Evolutionary conservation across 2,797 vertebrate species (phyloP), one percentile per base, ranked within the genome.

Genomic region (Merluccius polli): DNA sequence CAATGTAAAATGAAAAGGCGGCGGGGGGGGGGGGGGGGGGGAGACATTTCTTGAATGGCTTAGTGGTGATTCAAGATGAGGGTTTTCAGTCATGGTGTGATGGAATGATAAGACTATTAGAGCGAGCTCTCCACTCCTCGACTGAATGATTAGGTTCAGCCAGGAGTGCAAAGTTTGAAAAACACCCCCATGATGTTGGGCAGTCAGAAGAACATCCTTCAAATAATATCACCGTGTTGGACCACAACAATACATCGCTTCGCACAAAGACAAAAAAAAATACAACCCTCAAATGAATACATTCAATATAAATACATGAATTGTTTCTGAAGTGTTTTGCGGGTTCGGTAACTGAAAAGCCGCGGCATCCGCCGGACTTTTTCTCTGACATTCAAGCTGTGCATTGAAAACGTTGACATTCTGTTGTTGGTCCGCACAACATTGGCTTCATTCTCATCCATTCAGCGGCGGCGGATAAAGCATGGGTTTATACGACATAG

Each of bases 51-150:
- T 38, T 38, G 48, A 72, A 71, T 18, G 29, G 16, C 72, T 18
- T n/a, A 30, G 13, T 1, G 10, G 65, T 6, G 65, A 67, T 33
- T 77, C 13, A 38, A 15, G 21, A 72, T 73, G 31, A 44, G 76
- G 77, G 77, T 67, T 67, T 11, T 76, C 67, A 76, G 72, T 48
- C 21, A 35, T 69, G 32, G 80, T 77, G 74, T 70, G 73, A 78
- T 76, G 33, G 73, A 5, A 35, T 63, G 1, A 70, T 27, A 31
- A 44, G 70, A 59, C 63, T 12, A 48, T 13, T 21, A 30, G 73
- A 78, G 77, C 24, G 27, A 69, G 15, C 41, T 68, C 48, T 73
- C 72, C 15, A 41, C 5, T 27, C 30, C 35, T 52, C 59, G 29
- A 69, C 63, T 21, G 41, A 11, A 33, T 36, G 15, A 78, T 73